Evolutionary conservation across 2,888 invertebrate genomes (phyloP).

Genomic region (Andrena praecox): DNA sequence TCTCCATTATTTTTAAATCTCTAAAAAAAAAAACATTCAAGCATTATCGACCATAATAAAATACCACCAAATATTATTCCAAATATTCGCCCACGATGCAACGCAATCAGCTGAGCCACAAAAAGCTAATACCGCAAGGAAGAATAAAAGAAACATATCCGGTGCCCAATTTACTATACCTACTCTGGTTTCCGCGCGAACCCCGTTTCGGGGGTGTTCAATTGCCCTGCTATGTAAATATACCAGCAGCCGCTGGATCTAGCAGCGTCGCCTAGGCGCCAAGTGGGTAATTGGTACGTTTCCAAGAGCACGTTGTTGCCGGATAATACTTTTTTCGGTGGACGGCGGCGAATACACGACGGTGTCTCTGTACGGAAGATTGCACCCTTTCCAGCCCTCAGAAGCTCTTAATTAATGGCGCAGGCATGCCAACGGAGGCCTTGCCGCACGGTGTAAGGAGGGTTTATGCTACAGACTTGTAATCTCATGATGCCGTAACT

Average conservation of each 20-base stretch:
- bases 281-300: constrained; percentile 55
- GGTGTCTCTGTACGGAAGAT: constrained; percentile 72
- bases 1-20: no score
- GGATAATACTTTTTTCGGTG: constrained; percentile 64
- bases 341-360: constrained; percentile 56
- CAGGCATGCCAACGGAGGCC: constrained; percentile 66
- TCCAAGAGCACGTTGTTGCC: constrained; percentile 43
- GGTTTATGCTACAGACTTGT: constrained; percentile 83
- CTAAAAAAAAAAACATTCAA: no score
- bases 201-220: background rate
- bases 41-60: no score
- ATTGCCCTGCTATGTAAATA: constrained; percentile 27
- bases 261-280: constrained; percentile 1
- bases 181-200: background rate
- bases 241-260: constrained; percentile 14
- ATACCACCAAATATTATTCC: no score
- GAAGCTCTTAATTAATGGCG: constrained; percentile 83
- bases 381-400: constrained; percentile 79
- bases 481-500: constrained; percentile 84
- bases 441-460: constrained; percentile 75
- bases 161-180: background rate
- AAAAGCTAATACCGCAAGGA: background rate
- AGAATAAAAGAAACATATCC: background rate
- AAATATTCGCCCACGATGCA: no score
- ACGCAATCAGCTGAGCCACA: background rate